These are phyloP conservation scores for Pseudopodoces humilis DNA, from an alignment of 2,113 vertebrate genomes.

Conservation along the genomic window DNA sequence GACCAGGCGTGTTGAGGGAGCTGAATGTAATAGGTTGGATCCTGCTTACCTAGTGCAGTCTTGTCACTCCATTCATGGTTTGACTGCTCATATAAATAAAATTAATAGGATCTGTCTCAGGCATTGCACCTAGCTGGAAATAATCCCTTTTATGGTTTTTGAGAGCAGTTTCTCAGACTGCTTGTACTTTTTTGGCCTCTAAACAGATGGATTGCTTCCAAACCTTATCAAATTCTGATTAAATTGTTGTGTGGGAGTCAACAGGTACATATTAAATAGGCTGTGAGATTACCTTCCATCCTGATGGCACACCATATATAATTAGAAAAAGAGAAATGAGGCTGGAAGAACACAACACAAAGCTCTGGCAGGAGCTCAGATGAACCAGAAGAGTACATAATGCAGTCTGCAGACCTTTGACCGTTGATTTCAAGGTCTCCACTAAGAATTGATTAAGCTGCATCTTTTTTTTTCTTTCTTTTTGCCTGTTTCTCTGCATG, in stretches of 20 bases:
- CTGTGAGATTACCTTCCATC: constrained; percentile 1
- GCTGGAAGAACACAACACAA: background rate
- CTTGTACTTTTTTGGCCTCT: background rate
- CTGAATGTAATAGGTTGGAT: background rate
- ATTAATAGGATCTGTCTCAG: constrained; percentile 4
- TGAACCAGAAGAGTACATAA: background rate
- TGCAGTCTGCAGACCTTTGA: background rate
- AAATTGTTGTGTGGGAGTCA: background rate
- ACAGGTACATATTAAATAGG: constrained; percentile 34
- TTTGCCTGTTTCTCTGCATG: background rate
- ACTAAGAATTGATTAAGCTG: background rate
- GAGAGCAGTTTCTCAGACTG: background rate
- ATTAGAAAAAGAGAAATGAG: constrained; percentile 34
- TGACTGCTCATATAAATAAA: constrained; percentile 7
- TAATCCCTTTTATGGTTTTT: constrained; percentile 18
- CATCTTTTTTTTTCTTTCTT: background rate
- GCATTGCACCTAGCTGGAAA: constrained; percentile 9
- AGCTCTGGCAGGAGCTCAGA: background rate
- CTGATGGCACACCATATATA: background rate
- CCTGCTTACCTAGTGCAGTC: constrained; percentile 5
- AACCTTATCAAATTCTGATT: constrained; percentile 16
- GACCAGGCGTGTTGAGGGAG: background rate
- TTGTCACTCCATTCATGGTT: background rate
- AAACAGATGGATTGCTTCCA: background rate
- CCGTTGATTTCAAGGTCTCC: background rate